Conservation (phyloP, 1,140 invertebrate genomes). For the Xylocopa sonorina region DNA sequence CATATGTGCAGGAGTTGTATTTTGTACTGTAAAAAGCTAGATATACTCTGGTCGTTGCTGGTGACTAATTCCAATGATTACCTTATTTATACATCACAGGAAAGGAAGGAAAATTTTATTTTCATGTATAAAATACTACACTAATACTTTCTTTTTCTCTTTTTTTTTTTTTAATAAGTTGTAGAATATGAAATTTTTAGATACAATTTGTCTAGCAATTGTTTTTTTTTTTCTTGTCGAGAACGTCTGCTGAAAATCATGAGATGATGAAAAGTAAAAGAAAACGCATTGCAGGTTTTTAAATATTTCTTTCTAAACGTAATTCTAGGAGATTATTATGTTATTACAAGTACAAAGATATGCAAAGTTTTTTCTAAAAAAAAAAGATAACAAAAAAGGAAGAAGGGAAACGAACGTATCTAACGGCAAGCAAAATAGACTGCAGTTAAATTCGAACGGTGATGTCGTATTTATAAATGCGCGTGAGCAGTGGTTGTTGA, state of each 20-base stretch:
- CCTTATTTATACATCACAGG: slow-evolving; percentile 64
- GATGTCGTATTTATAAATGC: slow-evolving; percentile 30
- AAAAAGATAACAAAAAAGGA: slow-evolving; percentile 14
- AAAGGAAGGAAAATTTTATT: slow-evolving; percentile 56
- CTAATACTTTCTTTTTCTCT: no score
- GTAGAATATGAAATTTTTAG: slow-evolving; percentile 70
- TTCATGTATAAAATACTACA: slow-evolving; percentile 61
- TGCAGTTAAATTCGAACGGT: slow-evolving; percentile 22
- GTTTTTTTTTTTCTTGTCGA: slow-evolving; percentile 23
- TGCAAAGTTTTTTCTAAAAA: slow-evolving; percentile 46
- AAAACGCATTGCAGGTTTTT: slow-evolving; percentile 2
- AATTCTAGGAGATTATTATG: slow-evolving; percentile 37
- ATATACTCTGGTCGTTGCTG: slow-evolving; percentile 82
- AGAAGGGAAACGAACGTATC: not conserved
- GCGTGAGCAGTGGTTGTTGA: slow-evolving; percentile 45
- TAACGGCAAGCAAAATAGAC: slow-evolving; percentile 31
- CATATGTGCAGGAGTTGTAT: slow-evolving; percentile 77
- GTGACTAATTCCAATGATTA: slow-evolving; percentile 75
- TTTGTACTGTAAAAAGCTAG: slow-evolving; percentile 82
- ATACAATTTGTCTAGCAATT: slow-evolving; percentile 54
- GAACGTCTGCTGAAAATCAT: slow-evolving; percentile 23
- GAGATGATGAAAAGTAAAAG: slow-evolving; percentile 23
- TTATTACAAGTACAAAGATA: slow-evolving; percentile 59
- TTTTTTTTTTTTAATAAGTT: slow-evolving; percentile 60
- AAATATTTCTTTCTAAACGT: slow-evolving; percentile 15